phyloP scores from a whole-genome alignment of 2,888 invertebrate species.

The Spodoptera littoralis region DNA sequence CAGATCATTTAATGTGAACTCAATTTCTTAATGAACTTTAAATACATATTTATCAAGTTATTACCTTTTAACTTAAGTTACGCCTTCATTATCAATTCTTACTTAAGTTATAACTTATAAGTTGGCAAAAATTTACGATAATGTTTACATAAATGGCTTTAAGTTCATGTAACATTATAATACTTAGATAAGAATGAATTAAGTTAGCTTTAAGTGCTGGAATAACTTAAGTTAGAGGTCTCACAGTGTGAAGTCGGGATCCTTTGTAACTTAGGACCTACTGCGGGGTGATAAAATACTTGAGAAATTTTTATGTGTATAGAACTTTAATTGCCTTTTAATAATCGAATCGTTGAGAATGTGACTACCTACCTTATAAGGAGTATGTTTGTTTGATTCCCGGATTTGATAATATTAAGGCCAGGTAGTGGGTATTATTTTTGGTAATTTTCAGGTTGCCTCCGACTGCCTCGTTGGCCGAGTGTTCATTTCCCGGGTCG shows the following conservation, averaged over 20 bases:
- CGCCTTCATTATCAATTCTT: constrained; percentile 24
- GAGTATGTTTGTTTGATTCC: no score
- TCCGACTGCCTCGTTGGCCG: no score
- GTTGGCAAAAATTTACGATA: constrained; percentile 31
- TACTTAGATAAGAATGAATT: constrained; percentile 16
- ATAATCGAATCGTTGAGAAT: no score
- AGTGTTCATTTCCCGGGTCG: no score
- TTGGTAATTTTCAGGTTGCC: no score
- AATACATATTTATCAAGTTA: not conserved
- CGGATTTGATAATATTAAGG: no score
- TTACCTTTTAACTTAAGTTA: constrained; percentile 9
- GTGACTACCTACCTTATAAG: no score
- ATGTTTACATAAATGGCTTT: constrained; percentile 10
- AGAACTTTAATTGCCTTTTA: no score
- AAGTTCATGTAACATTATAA: constrained; percentile 41
- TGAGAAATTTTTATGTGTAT: no score
- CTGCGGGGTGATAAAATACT: no score
- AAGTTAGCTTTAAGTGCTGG: constrained; percentile 1
- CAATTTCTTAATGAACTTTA: constrained; percentile 1
- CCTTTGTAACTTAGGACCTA: not conserved
- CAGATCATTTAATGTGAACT: not conserved
- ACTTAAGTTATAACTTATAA: constrained; percentile 27
- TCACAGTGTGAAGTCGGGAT: not conserved
- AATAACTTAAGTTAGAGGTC: not conserved
- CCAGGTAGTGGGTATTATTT: no score